Base-by-base conservation (phyloP, 53 echinoderm and acorn worm species). In the Echinometra lucunter region DNA sequence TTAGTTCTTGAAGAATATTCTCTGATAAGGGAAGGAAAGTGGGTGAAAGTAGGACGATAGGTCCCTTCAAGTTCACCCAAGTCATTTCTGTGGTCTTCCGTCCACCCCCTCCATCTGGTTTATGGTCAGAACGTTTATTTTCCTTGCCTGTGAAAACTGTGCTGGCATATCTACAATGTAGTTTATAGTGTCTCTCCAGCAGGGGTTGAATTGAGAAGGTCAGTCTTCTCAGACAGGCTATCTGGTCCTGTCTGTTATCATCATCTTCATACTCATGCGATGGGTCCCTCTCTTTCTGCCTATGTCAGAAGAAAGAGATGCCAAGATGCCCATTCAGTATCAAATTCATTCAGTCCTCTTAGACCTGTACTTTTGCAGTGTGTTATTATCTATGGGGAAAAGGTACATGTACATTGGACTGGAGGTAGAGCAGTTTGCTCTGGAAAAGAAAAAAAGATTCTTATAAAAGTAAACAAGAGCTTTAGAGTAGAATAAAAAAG, bases 211-310 rank as follows among this genome's bases (percentile, higher is more conserved):
- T 42, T 38, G 78, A 78, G 78, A 78, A 88, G 88, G 49, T 88
- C 56, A 88, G 28, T 49, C 42, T 42, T 78, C 78, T 78, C 42
- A 38, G 42, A 42, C 32, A 23, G 34, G 35, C 45, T 88, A 56
- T 88, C 88, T 56, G 53, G 88, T 47, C 88, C 23, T 88, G 88
- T 88, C 88, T 88, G 88, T 34, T 88, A 88, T 88, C 88, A 55
- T 88, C 88, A 88, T 88, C 53, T 88, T 53, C 88, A 88, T 88
- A 82, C 83, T 45, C 44, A 6, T 45, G 1, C 44, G 40, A 53
- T 69, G 32, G 30, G 10, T 69, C 11, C 32, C 69, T 69, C 69
- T 32, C 28, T 67, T n/a, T n/a, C n/a, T n/a, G n/a, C n/a, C n/a
- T n/a, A n/a, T n/a, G n/a, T n/a, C 2, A 34, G 69, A 32, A 32